phyloP scores from a whole-genome alignment of 2,888 invertebrate species.

The Agriopis aurantiaria region DNA sequence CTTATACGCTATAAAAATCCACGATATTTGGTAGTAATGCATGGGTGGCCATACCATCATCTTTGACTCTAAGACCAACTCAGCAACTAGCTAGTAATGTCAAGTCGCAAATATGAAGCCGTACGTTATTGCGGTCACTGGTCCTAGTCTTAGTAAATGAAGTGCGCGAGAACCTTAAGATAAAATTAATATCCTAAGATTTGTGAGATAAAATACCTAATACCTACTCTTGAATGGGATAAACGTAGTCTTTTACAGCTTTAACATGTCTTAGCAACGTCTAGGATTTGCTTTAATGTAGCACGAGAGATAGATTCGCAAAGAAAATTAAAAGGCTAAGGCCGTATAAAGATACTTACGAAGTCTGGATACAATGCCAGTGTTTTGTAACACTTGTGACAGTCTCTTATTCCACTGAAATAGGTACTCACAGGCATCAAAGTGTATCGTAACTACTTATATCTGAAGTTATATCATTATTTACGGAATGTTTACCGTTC shows the following conservation, averaged over 20 bases:
- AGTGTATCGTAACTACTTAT: too few species aligned
- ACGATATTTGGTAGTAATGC: too few species aligned
- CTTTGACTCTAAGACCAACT: too few species aligned
- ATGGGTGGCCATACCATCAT: too few species aligned
- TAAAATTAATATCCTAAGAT: slow-evolving; percentile 23
- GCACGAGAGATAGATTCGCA: not conserved
- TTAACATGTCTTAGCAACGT: not conserved
- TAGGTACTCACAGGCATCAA: too few species aligned
- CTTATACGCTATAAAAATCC: too few species aligned
- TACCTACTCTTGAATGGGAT: slow-evolving; percentile 1
- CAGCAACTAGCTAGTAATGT: too few species aligned
- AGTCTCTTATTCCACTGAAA: too few species aligned
- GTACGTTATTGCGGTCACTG: not conserved
- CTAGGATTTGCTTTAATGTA: not conserved
- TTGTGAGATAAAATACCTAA: slow-evolving; percentile 15
- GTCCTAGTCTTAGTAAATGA: not conserved
- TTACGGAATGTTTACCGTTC: too few species aligned
- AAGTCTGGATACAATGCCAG: not conserved
- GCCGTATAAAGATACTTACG: not conserved
- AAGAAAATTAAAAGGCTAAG: not conserved
- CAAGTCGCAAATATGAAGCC: too few species aligned
- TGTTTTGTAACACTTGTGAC: too few species aligned
- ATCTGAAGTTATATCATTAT: too few species aligned
- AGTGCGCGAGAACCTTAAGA: slow-evolving; percentile 6
- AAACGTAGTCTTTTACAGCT: slow-evolving; percentile 12